phyloP scores from a whole-genome alignment of 2,113 vertebrate species.

The Neodon shergylaensis region DNA sequence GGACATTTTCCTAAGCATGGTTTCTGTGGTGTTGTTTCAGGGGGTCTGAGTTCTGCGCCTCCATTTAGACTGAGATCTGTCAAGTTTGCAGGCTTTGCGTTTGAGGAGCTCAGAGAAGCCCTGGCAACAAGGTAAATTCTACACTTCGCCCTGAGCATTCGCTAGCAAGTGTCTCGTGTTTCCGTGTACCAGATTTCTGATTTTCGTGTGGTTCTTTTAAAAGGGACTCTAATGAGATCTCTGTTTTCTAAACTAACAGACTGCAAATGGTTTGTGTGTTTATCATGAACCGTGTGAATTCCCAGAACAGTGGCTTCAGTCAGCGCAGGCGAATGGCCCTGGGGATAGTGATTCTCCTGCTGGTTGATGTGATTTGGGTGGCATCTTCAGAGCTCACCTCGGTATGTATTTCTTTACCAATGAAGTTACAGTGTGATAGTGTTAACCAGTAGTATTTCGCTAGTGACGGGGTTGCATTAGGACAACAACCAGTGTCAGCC shows the following conservation, averaged over 20 bases:
- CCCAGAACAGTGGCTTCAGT: conserved; percentile 89
- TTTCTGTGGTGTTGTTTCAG: conserved; percentile 63
- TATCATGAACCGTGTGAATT: conserved; percentile 95
- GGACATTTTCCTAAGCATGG: neutral
- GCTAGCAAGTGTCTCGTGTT: neutral
- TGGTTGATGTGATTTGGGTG: conserved; percentile 98
- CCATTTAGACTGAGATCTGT: conserved; percentile 56
- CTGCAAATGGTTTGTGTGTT: conserved; percentile 93
- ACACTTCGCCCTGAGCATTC: neutral
- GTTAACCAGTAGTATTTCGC: neutral
- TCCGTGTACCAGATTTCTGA: neutral
- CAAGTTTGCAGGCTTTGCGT: conserved; percentile 14
- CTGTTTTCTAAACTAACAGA: conserved; percentile 73
- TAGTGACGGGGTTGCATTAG: neutral
- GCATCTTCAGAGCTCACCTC: conserved; percentile 97
- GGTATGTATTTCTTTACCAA: conserved; percentile 85
- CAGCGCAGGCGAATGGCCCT: conserved; percentile 94
- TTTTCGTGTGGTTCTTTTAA: neutral
- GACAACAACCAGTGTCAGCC: neutral
- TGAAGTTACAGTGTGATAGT: neutral
- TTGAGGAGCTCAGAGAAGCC: conserved; percentile 71
- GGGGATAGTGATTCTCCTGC: conserved; percentile 94
- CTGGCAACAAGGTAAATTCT: conserved; percentile 49
- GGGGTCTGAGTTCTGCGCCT: conserved; percentile 55
- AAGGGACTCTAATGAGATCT: conserved; percentile 50